Conservation (phyloP, 2,797 vertebrate genomes). For the Adrianichthys oophorus region DNA sequence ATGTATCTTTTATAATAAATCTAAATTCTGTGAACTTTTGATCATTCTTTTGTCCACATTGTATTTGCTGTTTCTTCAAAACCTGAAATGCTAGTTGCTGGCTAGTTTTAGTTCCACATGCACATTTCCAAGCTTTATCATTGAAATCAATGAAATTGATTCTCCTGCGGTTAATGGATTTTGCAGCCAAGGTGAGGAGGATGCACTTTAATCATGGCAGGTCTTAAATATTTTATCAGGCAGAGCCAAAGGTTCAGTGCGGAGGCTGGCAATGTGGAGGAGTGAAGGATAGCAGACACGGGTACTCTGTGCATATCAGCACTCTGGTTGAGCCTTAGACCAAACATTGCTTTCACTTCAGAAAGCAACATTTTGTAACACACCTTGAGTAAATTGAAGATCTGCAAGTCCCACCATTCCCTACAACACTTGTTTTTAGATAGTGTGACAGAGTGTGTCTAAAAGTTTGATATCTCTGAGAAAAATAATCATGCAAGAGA, state of each 20-base stretch:
- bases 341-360: conserved; percentile 31
- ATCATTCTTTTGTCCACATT: conserved; percentile 21
- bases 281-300: conserved; percentile 38
- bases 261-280: conserved; percentile 52
- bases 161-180: conserved; percentile 74
- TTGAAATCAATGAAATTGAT: conserved; percentile 79
- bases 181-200: conserved; percentile 76
- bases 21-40: conserved; percentile 41
- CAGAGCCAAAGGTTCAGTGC: conserved; percentile 68
- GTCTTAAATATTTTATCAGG: conserved; percentile 81
- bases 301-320: conserved; percentile 43
- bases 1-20: conserved; percentile 71
- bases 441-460: neutral
- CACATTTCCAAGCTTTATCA: conserved; percentile 67
- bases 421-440: neutral
- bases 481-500: no score
- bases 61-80: no score
- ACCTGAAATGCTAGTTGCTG: conserved; percentile 32
- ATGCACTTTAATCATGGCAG: conserved; percentile 79
- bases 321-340: conserved; percentile 37
- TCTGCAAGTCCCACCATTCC: neutral
- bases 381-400: neutral
- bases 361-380: conserved; percentile 6
- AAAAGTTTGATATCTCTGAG: no score
- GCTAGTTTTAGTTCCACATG: conserved; percentile 15